These are phyloP conservation scores for Drosophila neotestacea DNA, from an alignment of 2,888 invertebrate genomes.

Conservation along the genomic window DNA sequence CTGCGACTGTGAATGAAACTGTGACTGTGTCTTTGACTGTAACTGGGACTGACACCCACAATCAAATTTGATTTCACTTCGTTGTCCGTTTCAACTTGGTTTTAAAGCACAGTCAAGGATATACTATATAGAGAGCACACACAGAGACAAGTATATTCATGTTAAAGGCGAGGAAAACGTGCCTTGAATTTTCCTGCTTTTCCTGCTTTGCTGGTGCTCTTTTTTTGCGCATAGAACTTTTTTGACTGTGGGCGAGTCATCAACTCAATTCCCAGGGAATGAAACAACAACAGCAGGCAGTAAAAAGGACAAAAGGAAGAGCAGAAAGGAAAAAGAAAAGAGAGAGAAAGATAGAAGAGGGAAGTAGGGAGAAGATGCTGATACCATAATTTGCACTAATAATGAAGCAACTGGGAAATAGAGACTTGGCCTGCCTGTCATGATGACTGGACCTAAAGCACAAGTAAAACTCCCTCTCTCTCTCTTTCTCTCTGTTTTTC, in stretches of 20 bases:
- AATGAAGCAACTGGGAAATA: conserved; percentile 65
- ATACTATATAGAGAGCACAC: conserved; percentile 33
- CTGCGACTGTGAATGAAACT: conserved; percentile 8
- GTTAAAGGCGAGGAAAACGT: conserved; percentile 48
- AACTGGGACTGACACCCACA: conserved; percentile 41
- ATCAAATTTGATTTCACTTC: conserved; percentile 63
- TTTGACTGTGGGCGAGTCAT: conserved; percentile 53
- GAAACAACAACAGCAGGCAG: conserved; percentile 55
- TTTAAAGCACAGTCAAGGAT: conserved; percentile 54
- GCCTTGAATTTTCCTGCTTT: conserved; percentile 55
- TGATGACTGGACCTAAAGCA: conserved; percentile 50
- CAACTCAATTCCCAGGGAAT: conserved; percentile 51
- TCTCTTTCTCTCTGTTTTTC: neutral
- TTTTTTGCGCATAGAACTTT: conserved; percentile 14
- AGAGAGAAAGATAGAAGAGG: neutral
- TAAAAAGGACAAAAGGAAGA: conserved; percentile 43
- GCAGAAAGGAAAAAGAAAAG: conserved; percentile 1
- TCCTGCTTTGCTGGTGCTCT: neutral
- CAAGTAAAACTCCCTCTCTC: neutral
- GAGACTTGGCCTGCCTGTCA: conserved; percentile 44
- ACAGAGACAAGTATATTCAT: conserved; percentile 30
- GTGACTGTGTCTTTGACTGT: conserved; percentile 1
- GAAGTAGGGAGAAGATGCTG: conserved; percentile 10
- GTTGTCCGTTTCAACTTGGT: conserved; percentile 40
- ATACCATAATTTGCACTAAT: conserved; percentile 69